Conservation (phyloP, 2,797 vertebrate species). For the Mastacembelus armatus region DNA sequence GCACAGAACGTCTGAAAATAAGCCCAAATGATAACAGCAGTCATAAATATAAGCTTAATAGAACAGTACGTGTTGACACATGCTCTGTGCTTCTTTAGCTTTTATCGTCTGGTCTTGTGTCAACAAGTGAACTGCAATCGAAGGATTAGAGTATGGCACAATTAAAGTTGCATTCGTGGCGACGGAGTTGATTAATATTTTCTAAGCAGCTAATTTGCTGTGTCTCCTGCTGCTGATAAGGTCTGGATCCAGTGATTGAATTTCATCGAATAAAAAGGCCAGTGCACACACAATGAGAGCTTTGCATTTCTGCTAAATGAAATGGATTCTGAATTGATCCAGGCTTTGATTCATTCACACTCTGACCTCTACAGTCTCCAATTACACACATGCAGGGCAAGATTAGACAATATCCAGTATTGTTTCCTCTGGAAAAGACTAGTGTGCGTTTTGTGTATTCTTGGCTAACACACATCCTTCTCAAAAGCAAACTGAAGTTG, state of each 20-base stretch:
- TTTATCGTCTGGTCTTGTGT: slow-evolving; percentile 49
- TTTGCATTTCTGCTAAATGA: slow-evolving; percentile 46
- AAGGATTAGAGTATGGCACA: slow-evolving; percentile 56
- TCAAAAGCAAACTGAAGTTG: slow-evolving; percentile 47
- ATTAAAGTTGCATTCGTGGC: slow-evolving; percentile 49
- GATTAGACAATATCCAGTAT: slow-evolving; percentile 24
- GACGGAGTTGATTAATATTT: slow-evolving; percentile 64
- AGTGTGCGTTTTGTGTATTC: slow-evolving; percentile 29
- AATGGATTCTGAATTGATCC: slow-evolving; percentile 60
- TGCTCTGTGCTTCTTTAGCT: slow-evolving; percentile 30
- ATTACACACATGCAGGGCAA: slow-evolving; percentile 30
- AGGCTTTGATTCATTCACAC: slow-evolving; percentile 56
- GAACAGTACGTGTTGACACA: slow-evolving; percentile 35
- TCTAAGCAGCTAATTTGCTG: slow-evolving; percentile 67
- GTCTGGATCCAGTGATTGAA: slow-evolving; percentile 55
- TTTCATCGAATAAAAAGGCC: slow-evolving; percentile 53
- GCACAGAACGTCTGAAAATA: slow-evolving; percentile 28
- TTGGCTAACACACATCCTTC: not conserved
- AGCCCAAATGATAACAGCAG: slow-evolving; percentile 33
- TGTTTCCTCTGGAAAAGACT: slow-evolving; percentile 10
- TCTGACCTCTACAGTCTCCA: slow-evolving; percentile 56
- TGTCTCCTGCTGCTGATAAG: slow-evolving; percentile 47
- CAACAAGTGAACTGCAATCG: slow-evolving; percentile 53
- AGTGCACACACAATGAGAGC: slow-evolving; percentile 45
- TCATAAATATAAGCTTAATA: slow-evolving; percentile 33